These are phyloP conservation scores for Nesospiza acunhae DNA, from an alignment of 2,113 vertebrate genomes.

Conservation along the genomic window DNA sequence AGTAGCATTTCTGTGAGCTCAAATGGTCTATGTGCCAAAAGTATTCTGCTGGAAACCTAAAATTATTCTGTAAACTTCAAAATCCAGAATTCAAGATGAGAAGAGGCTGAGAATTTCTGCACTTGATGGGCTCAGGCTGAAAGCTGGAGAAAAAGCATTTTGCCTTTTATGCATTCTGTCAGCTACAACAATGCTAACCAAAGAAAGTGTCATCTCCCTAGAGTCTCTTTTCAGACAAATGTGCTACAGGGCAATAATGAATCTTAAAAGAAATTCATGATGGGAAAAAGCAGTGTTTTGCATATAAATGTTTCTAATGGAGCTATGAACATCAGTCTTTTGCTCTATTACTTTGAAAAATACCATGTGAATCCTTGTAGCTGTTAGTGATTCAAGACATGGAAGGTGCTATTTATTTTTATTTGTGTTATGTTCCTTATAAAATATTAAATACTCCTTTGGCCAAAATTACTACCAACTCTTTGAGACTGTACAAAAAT, in stretches of 20 bases:
- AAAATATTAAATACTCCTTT: not conserved
- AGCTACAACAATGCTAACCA: constrained; percentile 44
- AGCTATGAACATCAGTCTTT: not conserved
- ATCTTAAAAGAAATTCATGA: constrained; percentile 35
- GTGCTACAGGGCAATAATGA: constrained; percentile 29
- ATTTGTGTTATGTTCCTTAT: not conserved
- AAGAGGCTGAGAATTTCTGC: constrained; percentile 3
- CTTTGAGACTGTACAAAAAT: not conserved
- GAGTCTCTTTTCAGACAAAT: constrained; percentile 27
- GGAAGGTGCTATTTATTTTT: constrained; percentile 14
- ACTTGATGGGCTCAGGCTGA: constrained; percentile 17
- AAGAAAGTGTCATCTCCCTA: constrained; percentile 27
- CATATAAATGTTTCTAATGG: constrained; percentile 46
- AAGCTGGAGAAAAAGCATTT: not conserved
- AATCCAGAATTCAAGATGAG: constrained; percentile 27
- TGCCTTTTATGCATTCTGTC: constrained; percentile 32
- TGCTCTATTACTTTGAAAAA: constrained; percentile 17
- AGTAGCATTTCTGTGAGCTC: not conserved
- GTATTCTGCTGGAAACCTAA: constrained; percentile 14
- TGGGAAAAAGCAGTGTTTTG: constrained; percentile 33
- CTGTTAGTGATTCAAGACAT: constrained; percentile 1
- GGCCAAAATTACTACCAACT: not conserved
- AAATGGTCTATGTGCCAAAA: constrained; percentile 2
- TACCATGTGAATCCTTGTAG: not conserved
- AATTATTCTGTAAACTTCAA: constrained; percentile 53